phyloP scores from a whole-genome alignment of 2,113 vertebrate species.

The Indri indri region DNA sequence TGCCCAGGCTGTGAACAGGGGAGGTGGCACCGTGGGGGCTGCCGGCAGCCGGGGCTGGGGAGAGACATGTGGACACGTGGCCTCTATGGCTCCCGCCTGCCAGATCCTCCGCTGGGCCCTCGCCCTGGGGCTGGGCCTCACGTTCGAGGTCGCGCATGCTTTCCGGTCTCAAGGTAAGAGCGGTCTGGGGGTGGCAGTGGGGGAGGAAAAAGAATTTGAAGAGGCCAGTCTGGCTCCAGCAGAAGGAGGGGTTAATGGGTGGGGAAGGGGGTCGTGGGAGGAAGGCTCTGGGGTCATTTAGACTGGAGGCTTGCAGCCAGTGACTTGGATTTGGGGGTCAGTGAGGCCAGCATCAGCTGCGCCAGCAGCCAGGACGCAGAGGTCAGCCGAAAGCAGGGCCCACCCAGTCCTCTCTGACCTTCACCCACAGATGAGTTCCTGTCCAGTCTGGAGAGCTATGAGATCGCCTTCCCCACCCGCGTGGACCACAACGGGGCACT shows the following conservation, averaged over 20 bases:
- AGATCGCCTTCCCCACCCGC: conserved; percentile 94
- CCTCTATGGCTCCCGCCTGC: conserved; percentile 94
- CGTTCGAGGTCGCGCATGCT: conserved; percentile 82
- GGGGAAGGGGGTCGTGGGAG: rapidly evolving
- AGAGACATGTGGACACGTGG: conserved; percentile 97
- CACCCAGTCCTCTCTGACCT: neutral
- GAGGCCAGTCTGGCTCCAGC: neutral
- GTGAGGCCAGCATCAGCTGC: neutral
- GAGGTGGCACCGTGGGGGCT: conserved; percentile 69
- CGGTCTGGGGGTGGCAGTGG: rapidly evolving
- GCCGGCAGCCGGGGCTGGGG: conserved; percentile 80
- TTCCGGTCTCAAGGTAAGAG: conserved; percentile 92
- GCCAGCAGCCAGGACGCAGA: neutral
- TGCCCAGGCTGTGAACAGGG: conserved; percentile 68
- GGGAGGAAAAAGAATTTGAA: neutral
- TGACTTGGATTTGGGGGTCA: neutral
- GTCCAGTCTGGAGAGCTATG: conserved; percentile 95
- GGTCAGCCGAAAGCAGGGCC: neutral
- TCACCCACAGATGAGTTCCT: conserved; percentile 91
- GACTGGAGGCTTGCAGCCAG: neutral
- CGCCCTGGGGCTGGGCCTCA: conserved; percentile 85
- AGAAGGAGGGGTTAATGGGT: too few species aligned
- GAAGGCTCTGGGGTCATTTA: neutral
- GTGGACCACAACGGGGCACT: conserved; percentile 92
- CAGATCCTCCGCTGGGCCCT: conserved; percentile 91